Evolutionary conservation across 2,113 vertebrate species (phyloP), one percentile per base, ranked within the genome.

Genomic region (Urocynchramus pylzowi): DNA sequence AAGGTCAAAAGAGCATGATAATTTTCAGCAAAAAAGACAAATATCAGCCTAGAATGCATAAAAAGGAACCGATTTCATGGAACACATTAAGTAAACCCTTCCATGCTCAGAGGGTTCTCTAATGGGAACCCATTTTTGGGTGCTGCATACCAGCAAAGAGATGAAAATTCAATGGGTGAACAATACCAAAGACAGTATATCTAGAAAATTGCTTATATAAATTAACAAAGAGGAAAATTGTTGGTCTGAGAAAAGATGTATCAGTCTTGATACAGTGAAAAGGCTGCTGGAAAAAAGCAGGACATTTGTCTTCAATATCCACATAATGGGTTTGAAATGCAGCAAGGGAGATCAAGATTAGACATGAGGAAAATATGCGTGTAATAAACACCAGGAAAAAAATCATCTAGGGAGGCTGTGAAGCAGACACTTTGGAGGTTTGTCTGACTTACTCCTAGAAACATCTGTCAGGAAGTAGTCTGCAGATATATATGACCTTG

Each of bases 381-480:
- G 44, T 52, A 93, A 80, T 89, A 95, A 87, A 69, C 52, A 84
- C 42, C 71, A 89, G 49, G 18, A n/a, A 61, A 44, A 92, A 88
- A 83, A 26, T 78, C 52, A 68, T 41, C 60, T 78, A n/a, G 56
- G 68, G 73, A 95, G 52, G 30, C 17, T 69, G 30, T 54, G 69
- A 81, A 81, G 41, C 70, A 95, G 76, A 90, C 42, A 24, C 64
- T 76, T 80, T 31, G 52, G 79, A 78, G 47, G 50, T 77, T 86
- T 90, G 68, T 89, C 86, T 78, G 41, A 80, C 63, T 83, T 65
- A 77, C 67, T 88, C 21, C 59, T 70, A 59, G 44, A 90, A 95
- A 86, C 89, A 93, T 95, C 92, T 95, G 95, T 84, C 89, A 90
- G 81, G 95, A 93, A 89, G 35, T 39, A 74, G 31, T 27, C 47